Evolutionary conservation across 2,797 vertebrate genomes (phyloP), one percentile per base, ranked within the genome.

Genomic region (Champsocephalus esox): DNA sequence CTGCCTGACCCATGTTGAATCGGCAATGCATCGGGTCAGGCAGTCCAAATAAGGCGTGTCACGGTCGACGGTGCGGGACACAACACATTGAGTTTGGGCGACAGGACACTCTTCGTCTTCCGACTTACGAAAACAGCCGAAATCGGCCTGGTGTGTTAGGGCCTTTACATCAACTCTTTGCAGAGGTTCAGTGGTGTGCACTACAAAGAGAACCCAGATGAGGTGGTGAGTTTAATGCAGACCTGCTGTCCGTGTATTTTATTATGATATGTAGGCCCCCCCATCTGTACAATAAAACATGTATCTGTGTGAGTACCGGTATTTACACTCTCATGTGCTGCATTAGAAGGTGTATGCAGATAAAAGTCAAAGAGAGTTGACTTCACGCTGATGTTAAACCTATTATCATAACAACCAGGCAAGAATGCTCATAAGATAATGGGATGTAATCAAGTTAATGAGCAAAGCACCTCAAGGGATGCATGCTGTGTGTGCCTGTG

Each of bases 371-470:
- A 21, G 73, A 79, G 24, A 67, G 45, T 55, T 59, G 52, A 44
- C 21, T 83, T 81, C 73, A 73, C 16, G 1, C 75, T 85, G 70
- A 83, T 89, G 79, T 56, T 82, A 77, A 89, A 89, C 38, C 76
- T 77, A 77, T 92, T 76, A 89, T 76, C 65, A 82, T 70, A 88
- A 85, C 85, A 75, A 78, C 73, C 8, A 38, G 38, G 32, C 68
- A 57, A 69, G 80, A 83, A 82, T 72, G 55, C 70, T 71, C 80
- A 24, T 91, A 87, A 89, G 93, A 89, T 79, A 73, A 88, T 70
- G 77, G 60, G 73, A 81, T 78, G 87, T 82, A 87, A 90, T 90
- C 88, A 88, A 81, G 73, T 73, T 87, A 89, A 90, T 83, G 76
- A 91, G 85, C 24, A 85, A 77, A 81, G 68, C 86, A 64, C 81